phyloP scores from a whole-genome alignment of 2,113 vertebrate species.

The Caloenas nicobarica region DNA sequence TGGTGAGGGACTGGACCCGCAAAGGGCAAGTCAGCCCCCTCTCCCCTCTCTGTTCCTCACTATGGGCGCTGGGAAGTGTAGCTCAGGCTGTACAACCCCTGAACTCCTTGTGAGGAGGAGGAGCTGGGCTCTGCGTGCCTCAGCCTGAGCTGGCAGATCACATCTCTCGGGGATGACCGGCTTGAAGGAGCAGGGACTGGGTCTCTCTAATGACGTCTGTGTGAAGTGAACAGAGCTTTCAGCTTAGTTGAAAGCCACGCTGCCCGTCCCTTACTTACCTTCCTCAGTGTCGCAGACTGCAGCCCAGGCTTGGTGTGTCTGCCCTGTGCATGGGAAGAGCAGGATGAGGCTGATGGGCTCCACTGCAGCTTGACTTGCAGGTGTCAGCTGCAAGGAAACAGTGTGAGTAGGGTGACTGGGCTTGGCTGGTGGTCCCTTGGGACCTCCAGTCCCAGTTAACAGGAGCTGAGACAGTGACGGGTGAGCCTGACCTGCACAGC shows the following conservation, averaged over 20 bases:
- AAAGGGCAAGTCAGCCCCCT: background rate
- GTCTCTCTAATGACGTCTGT: background rate
- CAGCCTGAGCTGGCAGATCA: background rate
- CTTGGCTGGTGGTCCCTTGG: background rate
- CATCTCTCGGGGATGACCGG: background rate
- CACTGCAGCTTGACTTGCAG: background rate
- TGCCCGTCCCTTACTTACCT: background rate
- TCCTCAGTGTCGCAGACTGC: background rate
- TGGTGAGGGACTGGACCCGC: background rate
- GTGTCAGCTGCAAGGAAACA: background rate
- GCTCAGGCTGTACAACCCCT: background rate
- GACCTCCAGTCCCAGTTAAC: background rate
- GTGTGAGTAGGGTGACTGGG: background rate
- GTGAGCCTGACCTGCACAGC: background rate
- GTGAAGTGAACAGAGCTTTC: background rate
- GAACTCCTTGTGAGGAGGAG: background rate
- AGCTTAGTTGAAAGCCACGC: background rate
- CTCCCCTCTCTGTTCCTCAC: background rate
- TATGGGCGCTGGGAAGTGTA: background rate
- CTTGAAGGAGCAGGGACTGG: background rate
- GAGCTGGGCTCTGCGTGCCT: background rate
- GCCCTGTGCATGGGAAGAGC: background rate
- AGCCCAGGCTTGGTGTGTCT: background rate
- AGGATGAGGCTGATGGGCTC: background rate
- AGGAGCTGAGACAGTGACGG: background rate